Conservation (phyloP, 2,113 vertebrate genomes). For the Motacilla tschutschensis region DNA sequence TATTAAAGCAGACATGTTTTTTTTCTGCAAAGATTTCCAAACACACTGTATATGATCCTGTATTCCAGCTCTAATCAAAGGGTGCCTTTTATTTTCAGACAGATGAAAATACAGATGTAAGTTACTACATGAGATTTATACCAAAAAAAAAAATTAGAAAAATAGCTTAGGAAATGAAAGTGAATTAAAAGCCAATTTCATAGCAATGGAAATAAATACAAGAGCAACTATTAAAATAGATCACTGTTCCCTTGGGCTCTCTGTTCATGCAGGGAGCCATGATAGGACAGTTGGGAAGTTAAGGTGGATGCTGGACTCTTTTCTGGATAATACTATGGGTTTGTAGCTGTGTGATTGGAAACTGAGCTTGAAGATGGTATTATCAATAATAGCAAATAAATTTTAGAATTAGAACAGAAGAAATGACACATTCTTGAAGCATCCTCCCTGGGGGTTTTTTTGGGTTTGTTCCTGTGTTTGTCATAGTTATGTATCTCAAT, state of each 20-base stretch:
- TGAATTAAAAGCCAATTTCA: constrained; percentile 33
- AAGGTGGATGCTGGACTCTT: background rate
- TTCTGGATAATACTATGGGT: background rate
- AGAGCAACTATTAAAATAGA: background rate
- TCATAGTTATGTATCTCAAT: background rate
- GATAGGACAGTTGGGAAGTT: background rate
- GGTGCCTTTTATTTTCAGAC: background rate
- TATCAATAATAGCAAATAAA: background rate
- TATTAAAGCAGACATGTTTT: constrained; percentile 2
- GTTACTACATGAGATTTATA: constrained; percentile 11
- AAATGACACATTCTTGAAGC: background rate
- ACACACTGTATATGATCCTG: background rate
- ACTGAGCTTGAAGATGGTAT: background rate
- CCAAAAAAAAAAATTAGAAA: background rate
- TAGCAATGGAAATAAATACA: background rate
- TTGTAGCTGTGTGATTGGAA: background rate
- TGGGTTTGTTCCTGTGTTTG: background rate
- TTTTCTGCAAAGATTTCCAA: constrained; percentile 12
- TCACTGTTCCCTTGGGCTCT: background rate
- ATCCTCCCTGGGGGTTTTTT: too few relatives aligned
- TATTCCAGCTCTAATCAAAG: constrained; percentile 29
- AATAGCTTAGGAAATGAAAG: constrained; percentile 41
- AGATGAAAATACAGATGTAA: constrained; percentile 2
- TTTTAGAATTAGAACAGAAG: background rate
- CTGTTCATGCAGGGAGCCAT: background rate